Conservation (phyloP, 2,888 invertebrate genomes). For the Mongoloraphidia duomilia region DNA sequence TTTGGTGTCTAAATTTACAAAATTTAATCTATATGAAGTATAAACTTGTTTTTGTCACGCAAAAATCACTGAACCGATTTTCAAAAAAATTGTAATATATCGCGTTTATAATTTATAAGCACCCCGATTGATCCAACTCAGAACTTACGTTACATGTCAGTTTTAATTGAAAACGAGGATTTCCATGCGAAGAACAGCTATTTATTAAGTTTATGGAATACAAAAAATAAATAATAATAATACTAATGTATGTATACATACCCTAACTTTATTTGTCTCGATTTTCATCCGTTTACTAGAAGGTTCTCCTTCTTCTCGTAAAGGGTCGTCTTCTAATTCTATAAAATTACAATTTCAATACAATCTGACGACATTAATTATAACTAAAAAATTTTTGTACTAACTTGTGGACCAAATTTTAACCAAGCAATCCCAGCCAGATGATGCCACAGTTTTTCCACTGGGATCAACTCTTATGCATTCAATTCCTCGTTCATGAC, state of each 20-base stretch:
- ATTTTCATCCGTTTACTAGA: constrained; percentile 43
- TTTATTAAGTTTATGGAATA: too few species aligned
- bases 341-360: constrained; percentile 8
- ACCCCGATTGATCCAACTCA: too few species aligned
- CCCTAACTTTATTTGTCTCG: constrained; percentile 42
- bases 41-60: too few species aligned
- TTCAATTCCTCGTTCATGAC: constrained; percentile 87
- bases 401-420: constrained; percentile 80
- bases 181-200: too few species aligned
- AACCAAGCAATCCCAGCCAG: constrained; percentile 84
- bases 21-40: background rate
- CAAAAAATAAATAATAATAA: too few species aligned
- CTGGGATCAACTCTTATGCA: constrained; percentile 65
- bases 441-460: constrained; percentile 55
- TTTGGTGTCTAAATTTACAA: constrained; percentile 49
- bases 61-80: too few species aligned
- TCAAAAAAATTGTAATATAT: too few species aligned
- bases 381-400: constrained; percentile 15
- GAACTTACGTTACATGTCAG: too few species aligned
- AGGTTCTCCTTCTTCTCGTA: constrained; percentile 40
- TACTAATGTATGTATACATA: constrained; percentile 23
- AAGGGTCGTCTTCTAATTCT: constrained; percentile 28
- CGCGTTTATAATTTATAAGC: too few species aligned
- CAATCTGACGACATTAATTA: background rate
- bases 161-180: too few species aligned